Evolutionary conservation across 2,888 invertebrate species (phyloP), one percentile per base, ranked within the genome.

Genomic region (Stomorhina lunata): DNA sequence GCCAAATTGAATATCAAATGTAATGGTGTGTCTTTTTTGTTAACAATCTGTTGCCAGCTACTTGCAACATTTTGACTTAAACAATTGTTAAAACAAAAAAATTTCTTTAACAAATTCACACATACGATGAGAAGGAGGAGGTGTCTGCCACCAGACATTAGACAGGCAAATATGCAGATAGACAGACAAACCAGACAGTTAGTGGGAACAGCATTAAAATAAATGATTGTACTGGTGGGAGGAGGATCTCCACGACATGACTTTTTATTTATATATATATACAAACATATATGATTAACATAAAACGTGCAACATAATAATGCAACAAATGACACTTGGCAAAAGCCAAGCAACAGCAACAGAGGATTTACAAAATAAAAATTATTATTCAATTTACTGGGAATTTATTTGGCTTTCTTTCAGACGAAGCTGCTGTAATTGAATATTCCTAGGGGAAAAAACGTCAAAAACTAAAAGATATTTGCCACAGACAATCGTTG

Each of bases 231-330:
- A n/a, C 43, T 25, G 34, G 65, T 55, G 10, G 61, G 43, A 55
- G 20, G 7, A 29, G 29, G n/a, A n/a, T n/a, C n/a, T n/a, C n/a
- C n/a, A n/a, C n/a, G n/a, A n/a, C n/a, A n/a, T n/a, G n/a, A n/a
- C n/a, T n/a, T n/a, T n/a, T n/a, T n/a, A n/a, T n/a, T n/a, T n/a
- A n/a, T n/a, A n/a, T n/a, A n/a, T n/a, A n/a, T n/a, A n/a, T 43
- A 6, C 50, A 66, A 45, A 59, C 72, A 66, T 45, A 5, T 59
- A 50, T 79, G 79, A 72, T 73, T 79, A 79, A 59, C 72, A 79
- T 79, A 73, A 79, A 79, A 79, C 79, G 79, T 79, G 79, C 79
- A 72, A 79, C 72, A 72, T 66, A 65, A 71, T 50, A 57, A 37
- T 53, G 25, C 22, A 59, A 72, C 61, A 77, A 71, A 71, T 79